phyloP scores from a whole-genome alignment of 2,888 invertebrate genomes.

The Caenorhabditis doughertyi region DNA sequence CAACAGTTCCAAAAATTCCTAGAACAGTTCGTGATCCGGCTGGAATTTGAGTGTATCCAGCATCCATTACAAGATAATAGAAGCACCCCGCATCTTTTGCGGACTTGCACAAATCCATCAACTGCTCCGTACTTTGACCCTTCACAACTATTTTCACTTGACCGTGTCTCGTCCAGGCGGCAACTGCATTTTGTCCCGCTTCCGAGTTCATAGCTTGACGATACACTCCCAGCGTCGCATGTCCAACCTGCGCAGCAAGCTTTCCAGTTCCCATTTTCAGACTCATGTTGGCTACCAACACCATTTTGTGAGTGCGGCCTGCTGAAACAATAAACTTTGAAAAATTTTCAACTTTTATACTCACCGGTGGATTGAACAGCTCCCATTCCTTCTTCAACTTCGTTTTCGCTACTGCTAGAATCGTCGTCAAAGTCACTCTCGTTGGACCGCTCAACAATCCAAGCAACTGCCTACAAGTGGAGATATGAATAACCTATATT shows the following conservation, averaged over 20 bases:
- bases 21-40: constrained; percentile 84
- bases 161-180: constrained; percentile 66
- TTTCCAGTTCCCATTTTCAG: constrained; percentile 87
- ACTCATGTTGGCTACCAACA: constrained; percentile 86
- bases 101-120: constrained; percentile 84
- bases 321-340: constrained; percentile 36
- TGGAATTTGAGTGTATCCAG: constrained; percentile 85
- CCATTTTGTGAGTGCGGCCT: constrained; percentile 86
- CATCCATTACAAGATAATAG: constrained; percentile 85
- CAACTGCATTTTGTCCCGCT: constrained; percentile 62
- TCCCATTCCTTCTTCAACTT: constrained; percentile 68
- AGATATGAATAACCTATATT: too few relatives aligned
- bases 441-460: constrained; percentile 77
- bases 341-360: too few relatives aligned
- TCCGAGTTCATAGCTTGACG: constrained; percentile 78
- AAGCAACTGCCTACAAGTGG: constrained; percentile 68
- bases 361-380: constrained; percentile 45
- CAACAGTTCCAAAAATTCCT: constrained; percentile 84
- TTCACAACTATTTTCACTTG: constrained; percentile 79
- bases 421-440: constrained; percentile 72
- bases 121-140: constrained; percentile 84
- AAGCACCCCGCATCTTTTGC: constrained; percentile 83
- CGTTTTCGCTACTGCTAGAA: constrained; percentile 65
- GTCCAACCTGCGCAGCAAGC: constrained; percentile 86
- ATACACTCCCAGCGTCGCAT: constrained; percentile 86